Evolutionary conservation across 2,113 vertebrate species (phyloP).

Genomic region (Sceloporus tristichus): DNA sequence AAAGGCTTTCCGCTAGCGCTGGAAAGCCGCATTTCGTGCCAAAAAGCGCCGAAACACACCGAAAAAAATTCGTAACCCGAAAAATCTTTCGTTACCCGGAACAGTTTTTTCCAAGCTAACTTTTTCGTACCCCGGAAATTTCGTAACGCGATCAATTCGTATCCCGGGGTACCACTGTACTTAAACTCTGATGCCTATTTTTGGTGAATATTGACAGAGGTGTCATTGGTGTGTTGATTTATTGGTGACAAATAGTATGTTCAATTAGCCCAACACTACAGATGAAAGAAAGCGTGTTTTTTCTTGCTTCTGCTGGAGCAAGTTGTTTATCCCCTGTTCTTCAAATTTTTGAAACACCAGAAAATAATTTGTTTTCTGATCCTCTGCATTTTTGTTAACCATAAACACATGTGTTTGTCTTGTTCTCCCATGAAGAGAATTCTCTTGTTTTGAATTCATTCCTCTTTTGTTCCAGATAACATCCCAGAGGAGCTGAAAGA

Average conservation of each 20-base stretch:
- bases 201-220: background rate
- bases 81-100: too few species aligned
- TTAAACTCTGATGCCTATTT: background rate
- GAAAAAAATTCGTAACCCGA: too few species aligned
- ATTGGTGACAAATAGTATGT: background rate
- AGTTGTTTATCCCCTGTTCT: background rate
- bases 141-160: too few species aligned
- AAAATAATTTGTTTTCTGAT: background rate
- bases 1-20: too few species aligned
- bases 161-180: too few species aligned
- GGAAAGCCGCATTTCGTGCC: too few species aligned
- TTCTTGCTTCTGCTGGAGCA: background rate
- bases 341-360: background rate
- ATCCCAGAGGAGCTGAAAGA: slow-evolving; percentile 92
- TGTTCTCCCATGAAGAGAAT: too few species aligned
- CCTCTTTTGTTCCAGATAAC: slow-evolving; percentile 79
- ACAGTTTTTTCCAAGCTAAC: too few species aligned
- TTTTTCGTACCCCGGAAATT: too few species aligned
- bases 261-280: background rate
- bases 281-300: background rate
- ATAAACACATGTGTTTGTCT: background rate
- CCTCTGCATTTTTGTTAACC: background rate
- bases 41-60: too few species aligned
- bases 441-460: background rate
- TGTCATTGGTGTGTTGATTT: background rate